Conservation (phyloP, 2,113 vertebrate species). For the Thunnus maccoyii region DNA sequence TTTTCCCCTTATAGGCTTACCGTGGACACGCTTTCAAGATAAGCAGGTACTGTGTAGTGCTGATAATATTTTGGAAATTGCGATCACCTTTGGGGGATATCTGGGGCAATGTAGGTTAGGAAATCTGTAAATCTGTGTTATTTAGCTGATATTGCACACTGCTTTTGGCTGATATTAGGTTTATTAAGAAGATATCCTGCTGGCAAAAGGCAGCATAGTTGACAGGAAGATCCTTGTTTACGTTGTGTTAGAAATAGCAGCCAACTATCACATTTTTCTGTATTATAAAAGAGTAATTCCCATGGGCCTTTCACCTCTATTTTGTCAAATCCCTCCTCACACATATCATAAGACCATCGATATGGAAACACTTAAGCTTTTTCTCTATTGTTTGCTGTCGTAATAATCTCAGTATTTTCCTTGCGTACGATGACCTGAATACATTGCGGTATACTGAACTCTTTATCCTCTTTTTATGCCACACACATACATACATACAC, state of each 20-base stretch:
- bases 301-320: not conserved
- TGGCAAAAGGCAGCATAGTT: not conserved
- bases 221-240: slow-evolving; percentile 14
- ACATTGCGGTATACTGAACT: slow-evolving; percentile 46
- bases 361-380: slow-evolving; percentile 23
- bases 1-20: slow-evolving; percentile 6
- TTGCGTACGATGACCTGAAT: slow-evolving; percentile 57
- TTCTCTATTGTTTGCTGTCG: slow-evolving; percentile 44
- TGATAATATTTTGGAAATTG: slow-evolving; percentile 43
- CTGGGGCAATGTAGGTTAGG: slow-evolving; percentile 14
- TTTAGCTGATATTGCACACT: slow-evolving; percentile 26
- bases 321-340: not conserved
- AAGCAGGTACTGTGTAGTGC: slow-evolving; percentile 21
- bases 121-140: slow-evolving; percentile 29
- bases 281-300: not conserved
- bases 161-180: not conserved
- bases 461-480: slow-evolving; percentile 68
- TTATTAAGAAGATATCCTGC: not conserved
- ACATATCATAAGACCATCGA: slow-evolving; percentile 30
- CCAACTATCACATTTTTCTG: not conserved
- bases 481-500: slow-evolving; percentile 40
- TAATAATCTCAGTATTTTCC: slow-evolving; percentile 54
- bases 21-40: slow-evolving; percentile 3
- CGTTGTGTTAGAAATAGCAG: not conserved
- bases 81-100: slow-evolving; percentile 44